Evolutionary conservation across 2,797 vertebrate species (phyloP).

Genomic region (Rhinichthys osculus): DNA sequence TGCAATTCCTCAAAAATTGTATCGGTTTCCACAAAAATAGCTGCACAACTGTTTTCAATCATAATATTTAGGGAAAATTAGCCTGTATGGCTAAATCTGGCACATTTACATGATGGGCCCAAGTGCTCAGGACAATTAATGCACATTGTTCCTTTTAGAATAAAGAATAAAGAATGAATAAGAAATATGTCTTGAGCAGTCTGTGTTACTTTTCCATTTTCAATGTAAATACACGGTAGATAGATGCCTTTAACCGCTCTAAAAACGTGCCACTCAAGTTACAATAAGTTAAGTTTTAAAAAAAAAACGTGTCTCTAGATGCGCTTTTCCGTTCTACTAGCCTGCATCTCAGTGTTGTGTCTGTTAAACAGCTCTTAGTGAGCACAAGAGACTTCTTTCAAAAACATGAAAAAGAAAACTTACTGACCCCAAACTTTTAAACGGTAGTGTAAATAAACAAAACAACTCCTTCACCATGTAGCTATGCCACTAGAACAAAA

Average conservation of each 20-base stretch:
- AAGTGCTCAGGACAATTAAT: background rate
- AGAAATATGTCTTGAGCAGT: background rate
- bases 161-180: background rate
- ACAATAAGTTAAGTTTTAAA: too few relatives aligned
- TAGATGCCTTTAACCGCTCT: too few relatives aligned
- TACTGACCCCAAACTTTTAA: too few relatives aligned
- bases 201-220: too few relatives aligned
- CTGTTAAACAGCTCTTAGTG: too few relatives aligned
- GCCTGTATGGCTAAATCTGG: background rate
- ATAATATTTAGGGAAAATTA: background rate
- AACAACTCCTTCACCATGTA: slow-evolving; percentile 21
- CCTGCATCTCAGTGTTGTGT: too few relatives aligned
- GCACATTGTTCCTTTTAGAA: background rate
- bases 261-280: too few relatives aligned
- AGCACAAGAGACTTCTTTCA: too few relatives aligned
- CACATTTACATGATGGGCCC: background rate
- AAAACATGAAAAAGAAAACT: too few relatives aligned
- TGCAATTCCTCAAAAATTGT: background rate
- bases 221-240: too few relatives aligned
- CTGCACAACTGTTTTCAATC: background rate
- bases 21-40: background rate
- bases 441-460: background rate
- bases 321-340: too few relatives aligned
- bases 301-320: too few relatives aligned
- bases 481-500: slow-evolving; percentile 2